Percentiles rank a stretch among this genome's conserved stretches.
Evolutionary conservation across 1,140 invertebrate genomes (phyloP).

Genomic region (Bombus fervidus): DNA sequence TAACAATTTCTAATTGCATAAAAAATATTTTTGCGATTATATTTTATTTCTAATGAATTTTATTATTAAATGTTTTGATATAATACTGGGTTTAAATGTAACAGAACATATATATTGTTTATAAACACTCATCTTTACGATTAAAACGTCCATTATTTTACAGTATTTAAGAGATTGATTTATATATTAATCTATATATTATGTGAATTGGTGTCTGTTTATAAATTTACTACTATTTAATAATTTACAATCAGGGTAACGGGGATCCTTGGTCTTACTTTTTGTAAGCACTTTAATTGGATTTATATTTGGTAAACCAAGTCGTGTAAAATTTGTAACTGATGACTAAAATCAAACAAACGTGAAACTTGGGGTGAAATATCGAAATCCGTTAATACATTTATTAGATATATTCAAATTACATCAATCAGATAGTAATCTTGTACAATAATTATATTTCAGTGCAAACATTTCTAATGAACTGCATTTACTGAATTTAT

Average conservation of each 20-base stretch:
- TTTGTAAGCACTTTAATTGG: constrained; percentile 58
- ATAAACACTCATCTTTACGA: constrained; percentile 15
- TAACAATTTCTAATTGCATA: constrained; percentile 30
- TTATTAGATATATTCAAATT: constrained; percentile 49
- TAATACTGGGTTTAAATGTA: constrained; percentile 9
- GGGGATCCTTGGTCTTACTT: constrained; percentile 66
- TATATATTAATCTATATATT: constrained; percentile 5
- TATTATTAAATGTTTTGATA: constrained; percentile 27
- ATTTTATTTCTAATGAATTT: constrained; percentile 31
- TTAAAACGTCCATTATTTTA: constrained; percentile 29
- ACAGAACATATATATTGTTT: neutral
- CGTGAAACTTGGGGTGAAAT: constrained; percentile 33
- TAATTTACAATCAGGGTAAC: constrained; percentile 51
- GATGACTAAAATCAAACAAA: constrained; percentile 48
- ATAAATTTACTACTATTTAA: constrained; percentile 31
- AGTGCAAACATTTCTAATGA: constrained; percentile 13
- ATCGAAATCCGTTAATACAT: constrained; percentile 41
- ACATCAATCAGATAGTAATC: constrained; percentile 43
- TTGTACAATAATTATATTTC: constrained; percentile 43
- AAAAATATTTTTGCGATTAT: constrained; percentile 13
- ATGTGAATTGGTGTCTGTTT: constrained; percentile 22
- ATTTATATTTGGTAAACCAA: constrained; percentile 55
- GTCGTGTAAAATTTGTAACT: constrained; percentile 28
- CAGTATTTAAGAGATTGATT: constrained; percentile 17
- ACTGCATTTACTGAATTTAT: constrained; percentile 26